These are phyloP conservation scores for Ursus arctos DNA, from an alignment of 2,113 vertebrate species.

Conservation along the genomic window DNA sequence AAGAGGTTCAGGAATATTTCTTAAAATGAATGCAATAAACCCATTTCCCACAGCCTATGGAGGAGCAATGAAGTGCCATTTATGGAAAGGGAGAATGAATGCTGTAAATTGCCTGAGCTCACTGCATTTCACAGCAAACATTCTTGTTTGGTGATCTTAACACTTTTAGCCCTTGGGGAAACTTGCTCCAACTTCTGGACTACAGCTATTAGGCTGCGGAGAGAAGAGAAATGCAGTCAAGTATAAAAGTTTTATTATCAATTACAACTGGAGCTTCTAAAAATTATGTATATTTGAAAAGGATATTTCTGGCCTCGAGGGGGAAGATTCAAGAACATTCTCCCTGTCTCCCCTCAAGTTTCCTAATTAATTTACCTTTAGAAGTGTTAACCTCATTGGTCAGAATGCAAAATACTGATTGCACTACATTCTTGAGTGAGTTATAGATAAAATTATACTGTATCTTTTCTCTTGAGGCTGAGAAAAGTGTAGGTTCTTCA, in stretches of 20 bases:
- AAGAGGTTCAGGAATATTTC: slow-evolving; percentile 60
- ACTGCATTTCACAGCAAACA: slow-evolving; percentile 16
- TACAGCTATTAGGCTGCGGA: slow-evolving; percentile 3
- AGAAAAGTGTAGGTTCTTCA: background rate
- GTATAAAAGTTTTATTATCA: slow-evolving; percentile 25
- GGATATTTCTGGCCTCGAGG: background rate
- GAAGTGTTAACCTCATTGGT: background rate
- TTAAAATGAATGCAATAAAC: slow-evolving; percentile 69
- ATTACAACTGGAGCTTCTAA: slow-evolving; percentile 50
- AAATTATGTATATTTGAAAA: slow-evolving; percentile 47
- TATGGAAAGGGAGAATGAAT: slow-evolving; percentile 49
- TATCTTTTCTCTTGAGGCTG: background rate
- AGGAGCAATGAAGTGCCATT: slow-evolving; percentile 61
- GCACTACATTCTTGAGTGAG: background rate
- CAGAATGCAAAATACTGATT: slow-evolving; percentile 29
- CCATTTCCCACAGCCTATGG: slow-evolving; percentile 3
- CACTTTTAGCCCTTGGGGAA: slow-evolving; percentile 58
- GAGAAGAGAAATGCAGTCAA: slow-evolving; percentile 42
- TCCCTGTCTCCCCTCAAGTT: background rate
- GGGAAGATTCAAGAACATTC: slow-evolving; percentile 1
- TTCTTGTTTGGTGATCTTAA: slow-evolving; percentile 58
- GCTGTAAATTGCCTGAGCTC: slow-evolving; percentile 26
- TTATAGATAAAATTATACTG: background rate
- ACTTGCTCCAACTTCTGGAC: slow-evolving; percentile 19
- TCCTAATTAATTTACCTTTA: slow-evolving; percentile 34